These are phyloP conservation scores for Smutsia temminckii DNA, from an alignment of 2,797 vertebrate genomes.

Conservation along the genomic window DNA sequence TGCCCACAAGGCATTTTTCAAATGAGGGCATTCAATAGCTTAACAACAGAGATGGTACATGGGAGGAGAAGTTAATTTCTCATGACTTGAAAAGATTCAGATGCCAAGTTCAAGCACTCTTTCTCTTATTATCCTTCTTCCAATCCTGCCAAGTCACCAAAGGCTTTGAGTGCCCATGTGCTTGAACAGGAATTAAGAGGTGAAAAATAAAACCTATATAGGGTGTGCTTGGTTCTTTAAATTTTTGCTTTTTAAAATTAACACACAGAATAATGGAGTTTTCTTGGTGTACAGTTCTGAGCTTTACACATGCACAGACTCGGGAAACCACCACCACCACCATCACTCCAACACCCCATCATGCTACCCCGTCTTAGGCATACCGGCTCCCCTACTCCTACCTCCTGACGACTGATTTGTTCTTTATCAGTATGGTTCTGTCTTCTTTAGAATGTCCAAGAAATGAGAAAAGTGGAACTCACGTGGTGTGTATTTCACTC, in stretches of 20 bases:
- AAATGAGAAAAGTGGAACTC: background rate
- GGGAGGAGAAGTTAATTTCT: conserved; percentile 8
- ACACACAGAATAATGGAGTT: background rate
- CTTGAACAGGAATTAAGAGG: background rate
- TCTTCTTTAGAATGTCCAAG: background rate
- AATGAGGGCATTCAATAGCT: background rate
- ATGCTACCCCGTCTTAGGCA: background rate
- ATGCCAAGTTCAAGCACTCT: background rate
- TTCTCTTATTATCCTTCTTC: background rate
- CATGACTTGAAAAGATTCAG: background rate
- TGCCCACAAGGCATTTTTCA: background rate
- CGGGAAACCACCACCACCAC: background rate
- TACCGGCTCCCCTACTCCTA: background rate
- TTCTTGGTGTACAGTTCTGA: background rate
- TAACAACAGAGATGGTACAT: background rate
- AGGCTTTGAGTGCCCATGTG: background rate
- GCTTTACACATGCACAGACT: background rate
- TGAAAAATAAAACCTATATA: background rate
- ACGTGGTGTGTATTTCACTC: background rate
- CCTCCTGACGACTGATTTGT: background rate
- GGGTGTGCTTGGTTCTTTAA: background rate
- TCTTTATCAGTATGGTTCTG: background rate
- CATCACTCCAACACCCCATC: background rate
- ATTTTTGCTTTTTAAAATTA: background rate
- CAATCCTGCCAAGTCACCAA: background rate